Base-by-base conservation (phyloP, 2,888 invertebrate species). In the Volucella bombylans region DNA sequence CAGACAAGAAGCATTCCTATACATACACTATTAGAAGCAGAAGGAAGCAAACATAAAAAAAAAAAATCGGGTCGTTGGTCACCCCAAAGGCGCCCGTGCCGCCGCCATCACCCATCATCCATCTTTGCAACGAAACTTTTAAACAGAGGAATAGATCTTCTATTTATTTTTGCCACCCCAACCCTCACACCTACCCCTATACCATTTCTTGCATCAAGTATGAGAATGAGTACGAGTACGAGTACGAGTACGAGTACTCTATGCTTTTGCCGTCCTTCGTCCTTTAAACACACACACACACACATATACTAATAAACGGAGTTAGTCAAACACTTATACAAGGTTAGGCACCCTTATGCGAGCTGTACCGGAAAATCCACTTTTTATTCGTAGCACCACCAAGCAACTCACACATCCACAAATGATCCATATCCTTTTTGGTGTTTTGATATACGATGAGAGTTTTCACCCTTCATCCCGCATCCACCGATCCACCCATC, bases 81-180 rank as follows among this genome's bases (percentile, higher is more conserved):
- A 85, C 80, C 85, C 85, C 61, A 77, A 77, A 45, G 72, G 81
- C 68, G 76, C 80, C 74, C 74, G 50, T 67, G 49, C 71, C 55
- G 59, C 82, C 78, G 43, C 45, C 73, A 52, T 57, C 64, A 83
- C 83, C 80, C 74, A 57, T 67, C 81, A 85, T 81, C 76, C 76
- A 85, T 85, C 85, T 81, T 81, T 81, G 68, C 39, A 85, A 62
- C 55, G 72, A 65, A 85, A 85, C 85, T 85, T 85, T 85, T 85
- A 73, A 85, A 72, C 80, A 85, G 85, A 85, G 81, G 80, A 81
- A 85, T 85, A 85, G 85, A 85, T 81, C 85, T 85, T 81, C 81
- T 81, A 85, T 81, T 85, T 85, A 85, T 85, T 85, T 85, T 77
- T 81, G 85, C 77, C 31, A 31, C 31, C 6, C 31, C 31, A 31